Base-by-base conservation (phyloP, 2,113 vertebrate species). In the Gavia stellata region DNA sequence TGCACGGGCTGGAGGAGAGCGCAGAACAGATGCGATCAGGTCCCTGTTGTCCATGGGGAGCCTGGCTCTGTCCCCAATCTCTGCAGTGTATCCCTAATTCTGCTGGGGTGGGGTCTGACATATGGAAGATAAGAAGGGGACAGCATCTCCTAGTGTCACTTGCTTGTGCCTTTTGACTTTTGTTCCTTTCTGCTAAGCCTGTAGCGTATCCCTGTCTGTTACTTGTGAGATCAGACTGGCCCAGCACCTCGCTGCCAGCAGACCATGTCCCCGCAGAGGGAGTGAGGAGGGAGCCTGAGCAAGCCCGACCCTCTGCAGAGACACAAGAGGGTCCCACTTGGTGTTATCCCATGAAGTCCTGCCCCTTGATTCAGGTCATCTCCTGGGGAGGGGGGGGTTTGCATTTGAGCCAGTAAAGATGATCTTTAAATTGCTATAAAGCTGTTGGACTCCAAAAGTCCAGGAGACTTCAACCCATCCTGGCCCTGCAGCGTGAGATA, bases 281-380 rank as follows among this genome's bases (percentile, higher is more conserved):
- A 42, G 58, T 12, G 29, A 23, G 38, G 58, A 42, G 23, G n/a
- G 29, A 75, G 11, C 16, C 34, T 74, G 82, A 40, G 63, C 0
- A 2, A 73, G 18, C 45, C 44, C 4, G 7, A 31, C 8, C 5
- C 33, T 90, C 66, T 79, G 59, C 42, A 71, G 61, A 50, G 45
- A 38, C 9, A 33, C 3, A 18, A 12, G 1, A 9, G 14, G 5
- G 5, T 62, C 7, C 28, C 0, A 0, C 49, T 56, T 3, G 4
- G 19, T 70, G 34, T 72, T 66, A 50, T 11, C 12, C 12, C 5
- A 6, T 34, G 26, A 26, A 42, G 20, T 68, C 72, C 49, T 83
- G 44, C 11, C 21, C n/a, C 28, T 92, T 1, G 1, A 33, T 21
- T 52, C 52, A 77, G 23, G 40, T 49, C 72, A 42, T 10, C 25